Percentiles rank a stretch among this genome's conserved stretches.
phyloP scores from a whole-genome alignment of 2,113 vertebrate species.

The Parus major region DNA sequence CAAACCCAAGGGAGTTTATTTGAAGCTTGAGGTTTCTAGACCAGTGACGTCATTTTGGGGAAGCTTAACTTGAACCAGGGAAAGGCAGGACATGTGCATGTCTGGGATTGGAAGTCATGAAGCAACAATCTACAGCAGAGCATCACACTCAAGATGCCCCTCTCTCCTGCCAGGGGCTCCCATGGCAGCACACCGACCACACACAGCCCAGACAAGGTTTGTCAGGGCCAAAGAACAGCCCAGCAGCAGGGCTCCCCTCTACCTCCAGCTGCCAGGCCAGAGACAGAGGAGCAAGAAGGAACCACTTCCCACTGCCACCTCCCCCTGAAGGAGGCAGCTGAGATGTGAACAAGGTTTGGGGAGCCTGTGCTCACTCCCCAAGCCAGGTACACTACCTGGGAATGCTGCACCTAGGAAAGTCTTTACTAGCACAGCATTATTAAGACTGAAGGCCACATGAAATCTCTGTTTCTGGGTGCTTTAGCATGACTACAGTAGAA shows the following conservation, averaged over 20 bases:
- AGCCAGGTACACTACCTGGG: not conserved
- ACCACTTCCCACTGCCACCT: rapidly evolving
- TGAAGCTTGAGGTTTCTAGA: not conserved
- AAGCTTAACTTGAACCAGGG: not conserved
- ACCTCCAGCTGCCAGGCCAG: not conserved
- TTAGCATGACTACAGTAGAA: not conserved
- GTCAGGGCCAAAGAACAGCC: not conserved
- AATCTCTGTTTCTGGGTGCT: not conserved
- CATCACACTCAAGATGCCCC: not conserved
- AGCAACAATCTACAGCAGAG: not conserved
- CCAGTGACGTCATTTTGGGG: not conserved
- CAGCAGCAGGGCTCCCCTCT: not conserved
- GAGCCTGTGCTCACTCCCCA: not conserved
- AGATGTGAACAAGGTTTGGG: not conserved
- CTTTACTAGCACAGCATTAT: not conserved
- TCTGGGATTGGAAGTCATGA: not conserved
- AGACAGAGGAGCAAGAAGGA: not conserved
- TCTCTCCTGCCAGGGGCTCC: not conserved
- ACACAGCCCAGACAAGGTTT: not conserved
- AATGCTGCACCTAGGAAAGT: not conserved
- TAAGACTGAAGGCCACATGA: not conserved
- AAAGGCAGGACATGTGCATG: not conserved
- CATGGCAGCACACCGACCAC: not conserved
- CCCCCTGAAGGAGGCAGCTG: not conserved
- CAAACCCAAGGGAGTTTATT: not conserved